A percentile compares a stretch with the other conserved stretches of the same genome.
These are phyloP conservation scores for Hephaestus fuliginosus DNA, from an alignment of 2,797 vertebrate genomes.

Conservation along the genomic window DNA sequence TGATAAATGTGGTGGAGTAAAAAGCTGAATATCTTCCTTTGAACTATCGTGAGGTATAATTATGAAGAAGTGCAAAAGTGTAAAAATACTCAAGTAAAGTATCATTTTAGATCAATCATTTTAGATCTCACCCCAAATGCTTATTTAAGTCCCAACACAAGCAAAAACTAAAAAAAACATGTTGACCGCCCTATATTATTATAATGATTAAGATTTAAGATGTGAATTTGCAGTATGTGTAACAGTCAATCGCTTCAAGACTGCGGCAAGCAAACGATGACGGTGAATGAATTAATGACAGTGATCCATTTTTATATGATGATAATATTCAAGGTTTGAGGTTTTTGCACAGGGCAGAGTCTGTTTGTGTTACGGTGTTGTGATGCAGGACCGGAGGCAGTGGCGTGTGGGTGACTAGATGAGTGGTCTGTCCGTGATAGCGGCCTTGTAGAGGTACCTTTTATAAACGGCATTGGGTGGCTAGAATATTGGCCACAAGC, in stretches of 20 bases:
- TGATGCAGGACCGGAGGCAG: conserved; percentile 46
- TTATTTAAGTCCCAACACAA: neutral
- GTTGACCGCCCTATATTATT: no score
- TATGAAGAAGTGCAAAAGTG: neutral
- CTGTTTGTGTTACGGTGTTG: conserved; percentile 39
- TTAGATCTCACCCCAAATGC: no score
- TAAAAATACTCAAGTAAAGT: neutral
- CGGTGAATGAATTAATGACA: no score
- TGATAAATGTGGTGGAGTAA: neutral
- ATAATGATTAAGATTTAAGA: no score
- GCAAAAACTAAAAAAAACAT: neutral
- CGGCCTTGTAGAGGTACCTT: conserved; percentile 79
- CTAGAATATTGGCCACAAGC: conserved; percentile 83
- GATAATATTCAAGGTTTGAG: conserved; percentile 8
- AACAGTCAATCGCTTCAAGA: no score
- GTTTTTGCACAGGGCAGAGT: neutral
- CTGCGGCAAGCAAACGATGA: no score
- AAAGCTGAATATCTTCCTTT: neutral
- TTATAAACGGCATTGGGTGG: conserved; percentile 75
- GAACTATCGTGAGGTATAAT: neutral
- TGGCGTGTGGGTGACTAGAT: conserved; percentile 69
- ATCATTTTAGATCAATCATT: no score
- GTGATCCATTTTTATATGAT: no score
- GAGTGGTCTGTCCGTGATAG: conserved; percentile 71
- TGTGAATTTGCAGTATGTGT: no score